These are phyloP conservation scores for Vandiemenella viatica DNA, from an alignment of 2,888 invertebrate genomes.

Conservation along the genomic window DNA sequence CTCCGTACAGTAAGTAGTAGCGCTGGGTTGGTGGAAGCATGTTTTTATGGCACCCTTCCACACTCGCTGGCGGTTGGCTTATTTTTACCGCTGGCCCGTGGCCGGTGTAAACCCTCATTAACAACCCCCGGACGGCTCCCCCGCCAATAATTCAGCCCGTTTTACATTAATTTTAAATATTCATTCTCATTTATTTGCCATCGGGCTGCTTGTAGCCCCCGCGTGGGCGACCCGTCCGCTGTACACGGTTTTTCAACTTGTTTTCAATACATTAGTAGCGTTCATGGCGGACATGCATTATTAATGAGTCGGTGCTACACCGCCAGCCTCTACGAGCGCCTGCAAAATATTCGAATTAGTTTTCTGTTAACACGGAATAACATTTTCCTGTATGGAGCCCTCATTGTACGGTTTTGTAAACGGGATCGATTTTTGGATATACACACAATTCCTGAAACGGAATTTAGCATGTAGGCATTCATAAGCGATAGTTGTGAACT, in stretches of 20 bases:
- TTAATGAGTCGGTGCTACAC: constrained; percentile 7
- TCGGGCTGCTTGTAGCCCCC: background rate
- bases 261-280: constrained; percentile 12
- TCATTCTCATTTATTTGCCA: constrained; percentile 11
- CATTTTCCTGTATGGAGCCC: too few relatives aligned
- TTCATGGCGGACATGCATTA: constrained; percentile 9
- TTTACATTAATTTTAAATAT: constrained; percentile 15
- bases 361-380: constrained; percentile 3
- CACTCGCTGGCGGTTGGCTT: too few relatives aligned
- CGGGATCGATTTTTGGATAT: too few relatives aligned
- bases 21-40: too few relatives aligned
- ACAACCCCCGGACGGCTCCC: background rate
- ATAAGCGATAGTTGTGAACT: too few relatives aligned
- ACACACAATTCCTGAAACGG: too few relatives aligned
- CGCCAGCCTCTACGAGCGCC: background rate
- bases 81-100: too few relatives aligned
- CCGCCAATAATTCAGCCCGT: constrained; percentile 1
- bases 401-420: too few relatives aligned
- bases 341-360: background rate
- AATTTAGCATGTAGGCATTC: too few relatives aligned
- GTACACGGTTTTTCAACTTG: constrained; percentile 10
- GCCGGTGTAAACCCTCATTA: background rate
- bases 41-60: too few relatives aligned
- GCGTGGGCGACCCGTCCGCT: too few relatives aligned
- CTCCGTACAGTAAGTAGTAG: too few relatives aligned